Percentiles rank a stretch among this genome's conserved stretches.
These are phyloP conservation scores for Tenthredo amoena DNA, from an alignment of 2,888 invertebrate genomes.

Conservation along the genomic window DNA sequence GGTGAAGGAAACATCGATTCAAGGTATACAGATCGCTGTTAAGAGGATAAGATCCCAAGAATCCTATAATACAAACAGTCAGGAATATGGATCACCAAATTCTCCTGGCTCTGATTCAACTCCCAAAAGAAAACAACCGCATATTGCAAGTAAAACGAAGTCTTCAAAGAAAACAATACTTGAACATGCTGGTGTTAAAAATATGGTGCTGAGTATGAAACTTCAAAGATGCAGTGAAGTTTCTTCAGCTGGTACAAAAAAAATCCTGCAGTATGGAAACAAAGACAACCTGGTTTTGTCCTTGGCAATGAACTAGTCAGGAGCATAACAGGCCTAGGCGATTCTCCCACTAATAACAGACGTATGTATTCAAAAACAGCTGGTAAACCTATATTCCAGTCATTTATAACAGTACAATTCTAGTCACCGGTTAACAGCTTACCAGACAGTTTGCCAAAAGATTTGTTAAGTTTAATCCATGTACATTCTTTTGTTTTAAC, in stretches of 20 bases:
- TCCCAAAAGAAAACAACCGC: not conserved
- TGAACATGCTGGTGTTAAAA: not conserved
- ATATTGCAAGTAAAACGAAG: not conserved
- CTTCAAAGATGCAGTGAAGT: not conserved
- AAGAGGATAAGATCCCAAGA: not conserved
- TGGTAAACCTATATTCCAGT: no score
- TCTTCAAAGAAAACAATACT: not conserved
- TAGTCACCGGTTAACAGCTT: no score
- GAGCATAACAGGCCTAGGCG: slow-evolving; percentile 3
- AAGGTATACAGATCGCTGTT: not conserved
- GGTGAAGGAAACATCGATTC: not conserved
- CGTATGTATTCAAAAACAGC: slow-evolving; percentile 3
- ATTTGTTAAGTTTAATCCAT: not conserved
- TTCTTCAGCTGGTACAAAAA: not conserved
- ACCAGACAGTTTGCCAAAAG: no score
- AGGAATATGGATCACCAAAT: not conserved
- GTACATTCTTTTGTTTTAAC: not conserved
- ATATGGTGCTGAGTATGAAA: not conserved
- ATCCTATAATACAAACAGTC: not conserved
- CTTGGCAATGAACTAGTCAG: not conserved
- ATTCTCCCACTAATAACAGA: not conserved
- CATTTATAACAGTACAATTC: not conserved
- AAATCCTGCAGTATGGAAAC: not conserved
- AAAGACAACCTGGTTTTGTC: not conserved
- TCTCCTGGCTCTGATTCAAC: not conserved